These are phyloP conservation scores for Pundamilia nyererei DNA, from an alignment of 2,113 vertebrate species.

Conservation along the genomic window DNA sequence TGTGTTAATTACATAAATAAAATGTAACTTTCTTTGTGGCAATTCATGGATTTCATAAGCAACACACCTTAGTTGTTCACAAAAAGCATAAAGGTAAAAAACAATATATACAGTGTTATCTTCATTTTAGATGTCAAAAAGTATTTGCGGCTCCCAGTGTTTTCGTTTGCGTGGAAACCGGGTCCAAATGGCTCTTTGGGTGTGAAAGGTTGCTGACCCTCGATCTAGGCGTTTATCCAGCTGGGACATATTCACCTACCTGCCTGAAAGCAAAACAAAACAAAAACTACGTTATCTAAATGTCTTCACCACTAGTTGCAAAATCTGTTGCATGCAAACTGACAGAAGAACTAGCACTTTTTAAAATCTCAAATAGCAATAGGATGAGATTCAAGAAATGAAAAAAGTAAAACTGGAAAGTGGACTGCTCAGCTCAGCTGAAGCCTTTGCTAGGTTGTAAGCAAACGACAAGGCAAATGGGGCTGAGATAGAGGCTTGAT, in stretches of 20 bases:
- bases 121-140: not conserved
- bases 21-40: fast-evolving
- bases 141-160: not conserved
- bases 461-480: not conserved
- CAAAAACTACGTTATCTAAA: not conserved
- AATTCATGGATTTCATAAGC: not conserved
- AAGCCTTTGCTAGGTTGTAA: constrained; percentile 14
- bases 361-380: not conserved
- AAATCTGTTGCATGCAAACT: not conserved
- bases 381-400: not conserved
- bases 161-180: fast-evolving
- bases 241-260: not conserved
- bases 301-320: not conserved
- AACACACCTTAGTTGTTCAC: not conserved
- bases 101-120: not conserved
- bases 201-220: not conserved
- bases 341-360: not conserved
- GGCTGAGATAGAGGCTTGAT: not conserved
- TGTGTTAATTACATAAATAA: not conserved
- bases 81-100: not conserved
- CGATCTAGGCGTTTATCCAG: not conserved
- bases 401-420: not conserved
- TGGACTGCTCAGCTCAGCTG: constrained; percentile 16
- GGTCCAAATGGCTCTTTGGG: not conserved
- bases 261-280: not conserved